A percentile compares a stretch with the other conserved stretches of the same genome.
Evolutionary conservation across 2,113 vertebrate genomes (phyloP).

Genomic region (Gallinago media): DNA sequence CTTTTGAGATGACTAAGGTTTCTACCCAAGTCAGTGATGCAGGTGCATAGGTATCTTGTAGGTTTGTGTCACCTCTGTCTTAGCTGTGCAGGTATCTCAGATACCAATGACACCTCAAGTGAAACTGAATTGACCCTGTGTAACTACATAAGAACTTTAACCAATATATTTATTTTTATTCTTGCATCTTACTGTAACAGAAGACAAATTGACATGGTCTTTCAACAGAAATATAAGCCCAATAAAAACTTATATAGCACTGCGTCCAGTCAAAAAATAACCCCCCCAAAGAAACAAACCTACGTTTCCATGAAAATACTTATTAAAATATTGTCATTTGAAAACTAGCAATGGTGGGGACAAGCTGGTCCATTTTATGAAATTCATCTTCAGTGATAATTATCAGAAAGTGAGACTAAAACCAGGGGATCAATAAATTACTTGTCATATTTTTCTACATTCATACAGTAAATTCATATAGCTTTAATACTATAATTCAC

Average conservation of each 20-base stretch:
- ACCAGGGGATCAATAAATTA: neutral
- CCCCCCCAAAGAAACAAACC: fast-evolving
- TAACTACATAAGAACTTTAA: neutral
- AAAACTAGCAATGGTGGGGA: neutral
- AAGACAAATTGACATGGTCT: neutral
- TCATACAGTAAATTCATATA: neutral
- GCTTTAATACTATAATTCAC: neutral
- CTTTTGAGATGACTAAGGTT: neutral
- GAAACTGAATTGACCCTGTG: neutral
- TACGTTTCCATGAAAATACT: neutral
- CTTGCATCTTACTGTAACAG: neutral
- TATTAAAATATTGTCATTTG: neutral
- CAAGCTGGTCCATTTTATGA: neutral
- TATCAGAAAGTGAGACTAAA: neutral
- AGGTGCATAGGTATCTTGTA: neutral
- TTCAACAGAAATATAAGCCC: neutral
- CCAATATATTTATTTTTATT: neutral
- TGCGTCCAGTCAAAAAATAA: neutral
- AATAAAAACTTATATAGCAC: neutral
- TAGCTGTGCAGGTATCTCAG: neutral
- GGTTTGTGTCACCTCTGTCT: neutral
- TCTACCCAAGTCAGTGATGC: neutral
- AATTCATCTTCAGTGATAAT: neutral
- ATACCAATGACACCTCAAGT: neutral
- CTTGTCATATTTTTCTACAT: neutral